Conservation (phyloP, 53 echinoderm and acorn worm genomes). For the Temnopleurus reevesii region DNA sequence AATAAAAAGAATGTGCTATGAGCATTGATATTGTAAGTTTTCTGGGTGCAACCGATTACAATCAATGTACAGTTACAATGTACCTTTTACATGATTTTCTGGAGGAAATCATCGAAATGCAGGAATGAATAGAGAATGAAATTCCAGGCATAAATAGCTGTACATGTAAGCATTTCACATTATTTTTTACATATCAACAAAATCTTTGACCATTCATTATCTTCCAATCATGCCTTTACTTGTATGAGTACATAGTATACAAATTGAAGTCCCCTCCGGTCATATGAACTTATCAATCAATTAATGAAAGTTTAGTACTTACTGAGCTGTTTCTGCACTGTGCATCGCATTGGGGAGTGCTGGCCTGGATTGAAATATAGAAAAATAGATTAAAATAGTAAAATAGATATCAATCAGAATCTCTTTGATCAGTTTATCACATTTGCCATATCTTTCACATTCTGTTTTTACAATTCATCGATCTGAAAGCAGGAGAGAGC, state of each 20-base stretch:
- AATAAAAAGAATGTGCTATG: too few relatives aligned
- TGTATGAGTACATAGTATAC: not conserved
- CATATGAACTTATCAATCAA: not conserved
- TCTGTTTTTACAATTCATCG: not conserved
- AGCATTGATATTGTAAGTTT: too few relatives aligned
- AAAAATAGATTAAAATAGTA: not conserved
- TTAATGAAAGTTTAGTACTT: not conserved
- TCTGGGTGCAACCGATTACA: too few relatives aligned
- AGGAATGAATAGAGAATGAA: too few relatives aligned
- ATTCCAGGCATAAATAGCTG: not conserved
- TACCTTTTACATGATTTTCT: too few relatives aligned
- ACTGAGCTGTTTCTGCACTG: slow-evolving; percentile 47
- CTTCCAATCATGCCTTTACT: too few relatives aligned
- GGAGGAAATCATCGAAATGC: too few relatives aligned
- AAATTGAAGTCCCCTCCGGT: not conserved
- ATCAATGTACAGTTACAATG: too few relatives aligned
- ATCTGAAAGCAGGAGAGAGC: not conserved
- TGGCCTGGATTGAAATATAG: not conserved
- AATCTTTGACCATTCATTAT: not conserved
- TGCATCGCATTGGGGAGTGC: not conserved
- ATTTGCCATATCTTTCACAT: too few relatives aligned
- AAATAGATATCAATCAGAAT: too few relatives aligned
- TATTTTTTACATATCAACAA: not conserved
- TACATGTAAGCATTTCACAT: too few relatives aligned
- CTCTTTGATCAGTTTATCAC: too few relatives aligned